These are phyloP conservation scores for Cabera pusaria DNA, from an alignment of 2,888 invertebrate species.

Conservation along the genomic window DNA sequence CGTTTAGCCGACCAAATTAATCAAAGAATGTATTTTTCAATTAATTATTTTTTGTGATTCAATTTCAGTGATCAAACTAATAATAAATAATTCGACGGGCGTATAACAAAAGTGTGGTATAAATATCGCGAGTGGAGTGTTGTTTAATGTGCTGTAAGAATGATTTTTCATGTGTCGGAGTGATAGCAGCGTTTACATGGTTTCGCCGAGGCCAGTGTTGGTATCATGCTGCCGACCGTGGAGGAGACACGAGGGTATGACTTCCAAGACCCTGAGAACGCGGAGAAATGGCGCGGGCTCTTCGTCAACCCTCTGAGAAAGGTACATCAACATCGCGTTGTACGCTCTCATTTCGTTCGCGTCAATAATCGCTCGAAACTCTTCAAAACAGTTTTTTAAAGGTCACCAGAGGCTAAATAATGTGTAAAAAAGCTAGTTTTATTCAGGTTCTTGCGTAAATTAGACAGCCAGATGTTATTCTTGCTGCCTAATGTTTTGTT, in stretches of 20 bases:
- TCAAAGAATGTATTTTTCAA: constrained; percentile 61
- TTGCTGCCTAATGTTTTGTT: no score
- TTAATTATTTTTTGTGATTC: constrained; percentile 41
- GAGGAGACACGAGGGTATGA: constrained; percentile 87
- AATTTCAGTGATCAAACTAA: constrained; percentile 25
- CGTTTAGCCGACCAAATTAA: constrained; percentile 76
- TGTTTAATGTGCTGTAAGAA: constrained; percentile 45
- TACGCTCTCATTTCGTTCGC: not conserved
- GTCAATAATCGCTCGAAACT: constrained; percentile 1
- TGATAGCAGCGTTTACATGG: constrained; percentile 76
- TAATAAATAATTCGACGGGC: constrained; percentile 8
- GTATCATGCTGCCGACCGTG: constrained; percentile 79
- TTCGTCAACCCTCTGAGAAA: constrained; percentile 94
- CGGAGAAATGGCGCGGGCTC: constrained; percentile 95
- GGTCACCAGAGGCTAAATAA: not conserved
- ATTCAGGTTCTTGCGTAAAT: not conserved
- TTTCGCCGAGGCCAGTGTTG: constrained; percentile 59
- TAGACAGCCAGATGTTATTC: constrained; percentile 6
- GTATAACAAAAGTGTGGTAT: constrained; percentile 27
- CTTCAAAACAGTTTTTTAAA: not conserved
- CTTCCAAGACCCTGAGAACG: constrained; percentile 94
- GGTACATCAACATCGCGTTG: constrained; percentile 79
- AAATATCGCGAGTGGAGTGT: constrained; percentile 38
- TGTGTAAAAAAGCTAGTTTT: not conserved
- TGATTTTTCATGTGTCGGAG: constrained; percentile 57